Evolutionary conservation across 1,140 invertebrate species (phyloP).

Genomic region (Gyrodactylus bullatarudis): DNA sequence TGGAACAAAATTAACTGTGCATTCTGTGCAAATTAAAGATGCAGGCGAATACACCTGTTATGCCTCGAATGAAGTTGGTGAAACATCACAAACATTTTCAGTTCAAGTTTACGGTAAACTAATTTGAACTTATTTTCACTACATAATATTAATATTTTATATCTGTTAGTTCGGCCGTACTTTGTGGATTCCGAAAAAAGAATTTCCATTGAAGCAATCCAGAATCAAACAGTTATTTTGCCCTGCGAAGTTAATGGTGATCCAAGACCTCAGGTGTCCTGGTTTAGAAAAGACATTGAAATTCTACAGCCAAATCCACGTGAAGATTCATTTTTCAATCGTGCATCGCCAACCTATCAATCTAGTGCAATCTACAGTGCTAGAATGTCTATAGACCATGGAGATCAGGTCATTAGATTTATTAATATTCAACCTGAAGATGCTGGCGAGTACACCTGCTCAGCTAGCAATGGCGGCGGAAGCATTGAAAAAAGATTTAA

Average conservation of each 20-base stretch:
- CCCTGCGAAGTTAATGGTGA: conserved; percentile 21
- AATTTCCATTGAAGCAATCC: not conserved
- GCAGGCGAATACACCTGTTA: conserved; percentile 1
- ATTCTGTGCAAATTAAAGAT: not conserved
- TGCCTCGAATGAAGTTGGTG: not conserved
- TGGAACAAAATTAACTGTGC: conserved; percentile 1
- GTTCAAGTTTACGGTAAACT: conserved; percentile 3
- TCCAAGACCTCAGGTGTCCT: conserved; percentile 18
- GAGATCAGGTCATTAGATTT: conserved; percentile 1
- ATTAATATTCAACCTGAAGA: conserved; percentile 6
- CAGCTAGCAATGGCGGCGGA: not conserved
- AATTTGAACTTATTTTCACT: not conserved
- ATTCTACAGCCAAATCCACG: not conserved
- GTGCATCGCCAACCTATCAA: not conserved
- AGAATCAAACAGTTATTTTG: conserved; percentile 15
- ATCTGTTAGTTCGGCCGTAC: not conserved
- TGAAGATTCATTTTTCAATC: not conserved
- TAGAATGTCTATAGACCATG: not conserved
- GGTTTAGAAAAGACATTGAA: conserved; percentile 10
- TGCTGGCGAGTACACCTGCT: not conserved
- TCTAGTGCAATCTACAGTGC: not conserved
- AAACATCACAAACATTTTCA: not conserved
- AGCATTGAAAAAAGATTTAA: conserved; percentile 4
- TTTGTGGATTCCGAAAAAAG: not conserved
- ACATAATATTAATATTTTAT: not conserved